phyloP scores from a whole-genome alignment of 2,888 invertebrate species.

The Congeria kusceri region DNA sequence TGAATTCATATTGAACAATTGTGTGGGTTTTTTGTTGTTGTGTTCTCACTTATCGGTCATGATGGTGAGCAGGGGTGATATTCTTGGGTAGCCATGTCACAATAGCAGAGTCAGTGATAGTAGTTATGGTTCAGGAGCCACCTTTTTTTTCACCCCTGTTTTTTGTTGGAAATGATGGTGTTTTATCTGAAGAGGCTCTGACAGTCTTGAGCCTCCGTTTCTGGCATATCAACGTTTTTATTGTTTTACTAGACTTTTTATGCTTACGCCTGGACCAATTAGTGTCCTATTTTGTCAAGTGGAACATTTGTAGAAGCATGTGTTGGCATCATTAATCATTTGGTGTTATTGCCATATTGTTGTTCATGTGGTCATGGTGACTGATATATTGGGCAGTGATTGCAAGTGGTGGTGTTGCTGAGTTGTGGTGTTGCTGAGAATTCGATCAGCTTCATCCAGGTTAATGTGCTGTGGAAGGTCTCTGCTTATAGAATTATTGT shows the following conservation, averaged over 20 bases:
- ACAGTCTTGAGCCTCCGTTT: constrained; percentile 37
- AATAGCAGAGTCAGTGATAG: no score
- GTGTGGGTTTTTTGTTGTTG: no score
- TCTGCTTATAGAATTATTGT: no score
- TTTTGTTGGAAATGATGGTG: not conserved
- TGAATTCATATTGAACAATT: no score
- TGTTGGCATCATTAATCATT: constrained; percentile 56
- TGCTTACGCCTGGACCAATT: constrained; percentile 56
- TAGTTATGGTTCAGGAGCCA: no score
- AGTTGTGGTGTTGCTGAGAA: no score
- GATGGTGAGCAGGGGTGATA: no score
- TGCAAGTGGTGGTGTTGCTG: not conserved
- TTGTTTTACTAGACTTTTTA: constrained; percentile 57
- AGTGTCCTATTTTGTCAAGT: constrained; percentile 51
- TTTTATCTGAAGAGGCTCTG: constrained; percentile 8
- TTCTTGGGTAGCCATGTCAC: no score
- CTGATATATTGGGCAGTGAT: not conserved
- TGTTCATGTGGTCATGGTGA: not conserved
- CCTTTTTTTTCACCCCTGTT: not conserved
- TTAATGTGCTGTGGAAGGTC: no score
- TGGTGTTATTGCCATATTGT: constrained; percentile 26
- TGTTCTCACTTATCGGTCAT: no score
- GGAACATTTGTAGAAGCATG: constrained; percentile 45
- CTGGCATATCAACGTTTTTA: constrained; percentile 56
- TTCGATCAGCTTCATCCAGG: no score